Evolutionary conservation across 2,113 vertebrate species (phyloP), one percentile per base, ranked within the genome.

Genomic region (Lophotis ruficrista): DNA sequence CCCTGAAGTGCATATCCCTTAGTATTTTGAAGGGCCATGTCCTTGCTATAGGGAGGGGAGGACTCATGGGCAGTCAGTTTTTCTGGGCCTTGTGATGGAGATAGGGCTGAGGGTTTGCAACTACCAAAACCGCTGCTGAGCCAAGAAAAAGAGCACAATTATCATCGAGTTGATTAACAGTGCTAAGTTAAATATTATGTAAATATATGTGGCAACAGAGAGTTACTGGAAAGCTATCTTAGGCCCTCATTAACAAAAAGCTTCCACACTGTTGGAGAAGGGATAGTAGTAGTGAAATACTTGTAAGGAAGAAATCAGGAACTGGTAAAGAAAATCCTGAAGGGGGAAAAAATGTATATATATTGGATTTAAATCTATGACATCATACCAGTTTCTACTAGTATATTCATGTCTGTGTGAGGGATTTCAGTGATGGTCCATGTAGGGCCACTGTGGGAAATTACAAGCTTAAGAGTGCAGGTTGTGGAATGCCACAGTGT

Each of bases 331-430:
- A 80, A 94, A 76, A 51, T 51, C 22, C 12, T 57, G 54, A 45
- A 45, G 8, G 15, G 31, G 18, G 25, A 1, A 13, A 5, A 48
- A 12, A n/a, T 4, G 31, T 15, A 24, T 3, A 13, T 5, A 0
- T 7, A 8, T 6, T 10, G 12, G 28, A 50, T 25, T 87, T 48
- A 45, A 70, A 50, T 66, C 51, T 41, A 5, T 41, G 20, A 24
- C 37, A 43, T 14, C 37, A 31, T 35, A 19, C n/a, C 57, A 4
- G 7, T 70, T 84, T 78, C 33, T 87, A 14, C 33, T 0, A 2
- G 10, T 33, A 10, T 56, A 24, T 38, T 51, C 3, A 10, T 50
- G n/a, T n/a, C n/a, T n/a, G n/a, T n/a, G n/a, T 41, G 41, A 41
- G 41, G 41, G 41, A 41, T 41, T 14, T 41, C 41, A 41, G 41